Evolutionary conservation across 1,140 invertebrate genomes (phyloP), one percentile per base, ranked within the genome.

Genomic region (Ceratina japonica): DNA sequence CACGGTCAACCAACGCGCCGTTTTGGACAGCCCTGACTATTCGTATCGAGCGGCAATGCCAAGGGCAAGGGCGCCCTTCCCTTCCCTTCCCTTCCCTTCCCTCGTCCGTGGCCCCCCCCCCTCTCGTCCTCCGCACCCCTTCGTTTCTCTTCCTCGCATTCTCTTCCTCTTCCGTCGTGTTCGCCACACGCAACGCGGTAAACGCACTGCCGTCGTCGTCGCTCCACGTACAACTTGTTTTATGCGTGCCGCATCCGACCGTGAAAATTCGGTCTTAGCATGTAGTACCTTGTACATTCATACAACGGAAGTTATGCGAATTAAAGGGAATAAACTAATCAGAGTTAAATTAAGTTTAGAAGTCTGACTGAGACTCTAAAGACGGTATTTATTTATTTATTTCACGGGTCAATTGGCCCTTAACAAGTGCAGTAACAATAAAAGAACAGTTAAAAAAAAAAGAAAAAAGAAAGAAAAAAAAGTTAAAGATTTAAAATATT

Each of bases 31-130:
- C 90, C 90, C 91, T 91, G 89, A 83, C 85, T 88, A 90, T 91
- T 91, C 90, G 92, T 92, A 93, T 93, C 90, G 92, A 93, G 92
- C 91, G 92, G 89, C 91, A 93, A 92, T 92, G 91, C 91, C 92
- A 93, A 93, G 92, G 92, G 91, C 92, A 93, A 92, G 91, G 92
- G 91, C 91, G 91, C 83, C 89, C 89, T 89, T 87, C 86, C 20
- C 66, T 86, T 87, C 83, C 89, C 89, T 89, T 87, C 86, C 20
- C 66, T 86, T 87, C 89, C 88, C 88, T 76, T 79, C 79, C 85
- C 77, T 59, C 80, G 80, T 44, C 37, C 37, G 37, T 44, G 37
- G 61, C 65, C 54, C 54, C 54, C n/a, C 65, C 54, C 54, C 54
- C n/a, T 59, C 18, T n/a, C 56, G 24, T 78, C 83, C 84, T 81